Conservation (phyloP, 2,113 vertebrate species). For the Fulmarus glacialis region DNA sequence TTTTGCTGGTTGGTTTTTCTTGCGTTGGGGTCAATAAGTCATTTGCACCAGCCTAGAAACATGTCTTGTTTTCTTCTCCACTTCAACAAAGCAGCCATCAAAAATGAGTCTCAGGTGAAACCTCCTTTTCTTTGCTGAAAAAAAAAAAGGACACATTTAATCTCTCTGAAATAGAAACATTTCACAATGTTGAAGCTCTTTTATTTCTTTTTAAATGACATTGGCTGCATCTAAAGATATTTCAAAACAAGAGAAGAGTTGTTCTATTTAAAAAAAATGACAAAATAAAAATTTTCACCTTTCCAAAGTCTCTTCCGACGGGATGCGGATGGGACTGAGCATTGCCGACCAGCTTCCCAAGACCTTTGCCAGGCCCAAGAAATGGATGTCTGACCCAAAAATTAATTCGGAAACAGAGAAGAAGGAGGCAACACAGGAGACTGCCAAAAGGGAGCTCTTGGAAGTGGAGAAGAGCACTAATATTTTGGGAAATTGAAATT, state of each 20-base stretch:
- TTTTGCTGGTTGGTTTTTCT: not conserved
- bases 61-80: not conserved
- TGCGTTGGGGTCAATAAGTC: not conserved
- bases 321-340: not conserved
- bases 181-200: not conserved
- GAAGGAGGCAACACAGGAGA: conserved; percentile 9
- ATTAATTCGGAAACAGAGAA: conserved; percentile 20
- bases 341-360: accelerated
- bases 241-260: not conserved
- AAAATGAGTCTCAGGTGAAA: not conserved
- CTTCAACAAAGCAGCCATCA: not conserved
- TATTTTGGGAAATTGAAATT: conserved; percentile 79
- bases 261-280: not conserved
- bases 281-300: not conserved
- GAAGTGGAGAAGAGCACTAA: conserved; percentile 71
- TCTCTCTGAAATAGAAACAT: not conserved
- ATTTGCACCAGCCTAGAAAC: not conserved
- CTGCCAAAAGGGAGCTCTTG: conserved; percentile 71
- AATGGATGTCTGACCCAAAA: not conserved
- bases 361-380: not conserved
- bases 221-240: not conserved
- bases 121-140: accelerated
- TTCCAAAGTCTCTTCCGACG: accelerated
- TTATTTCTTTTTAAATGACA: not conserved
- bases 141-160: not conserved